Evolutionary conservation across 2,113 vertebrate genomes (phyloP).

Genomic region (Ceyx cyanopectus): DNA sequence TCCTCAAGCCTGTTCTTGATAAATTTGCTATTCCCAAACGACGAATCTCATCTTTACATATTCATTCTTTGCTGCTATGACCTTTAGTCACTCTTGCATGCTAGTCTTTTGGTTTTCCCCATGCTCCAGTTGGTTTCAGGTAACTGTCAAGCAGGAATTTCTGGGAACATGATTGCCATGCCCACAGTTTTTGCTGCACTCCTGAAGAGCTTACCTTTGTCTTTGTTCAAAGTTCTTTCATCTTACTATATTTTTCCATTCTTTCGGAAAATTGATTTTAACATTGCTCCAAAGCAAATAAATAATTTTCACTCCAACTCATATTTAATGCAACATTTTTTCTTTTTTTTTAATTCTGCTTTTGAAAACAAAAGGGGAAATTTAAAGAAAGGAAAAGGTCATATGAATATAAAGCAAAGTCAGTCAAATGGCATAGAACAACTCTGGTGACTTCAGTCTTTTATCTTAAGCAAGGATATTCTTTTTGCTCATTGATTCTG

Average conservation of each 20-base stretch:
- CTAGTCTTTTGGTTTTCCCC: not conserved
- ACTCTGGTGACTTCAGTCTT: not conserved
- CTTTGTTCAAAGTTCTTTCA: not conserved
- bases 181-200: not conserved
- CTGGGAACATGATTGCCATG: not conserved
- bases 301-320: not conserved
- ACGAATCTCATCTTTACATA: not conserved
- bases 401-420: not conserved
- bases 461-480: not conserved
- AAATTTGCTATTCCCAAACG: not conserved
- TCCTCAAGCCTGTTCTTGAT: not conserved
- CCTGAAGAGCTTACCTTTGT: not conserved
- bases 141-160: constrained; percentile 28
- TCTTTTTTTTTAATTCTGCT: not conserved
- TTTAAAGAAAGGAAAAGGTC: not conserved
- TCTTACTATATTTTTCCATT: constrained; percentile 6
- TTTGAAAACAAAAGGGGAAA: not conserved
- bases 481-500: not conserved
- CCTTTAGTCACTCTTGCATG: constrained; percentile 5
- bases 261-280: not conserved
- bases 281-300: not conserved
- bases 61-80: not conserved
- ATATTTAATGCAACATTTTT: not conserved
- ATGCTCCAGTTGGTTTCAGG: not conserved
- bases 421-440: not conserved